A percentile compares a stretch with the other conserved stretches of the same genome.
phyloP scores from a whole-genome alignment of 1,140 invertebrate species.

The Hetaerina americana region DNA sequence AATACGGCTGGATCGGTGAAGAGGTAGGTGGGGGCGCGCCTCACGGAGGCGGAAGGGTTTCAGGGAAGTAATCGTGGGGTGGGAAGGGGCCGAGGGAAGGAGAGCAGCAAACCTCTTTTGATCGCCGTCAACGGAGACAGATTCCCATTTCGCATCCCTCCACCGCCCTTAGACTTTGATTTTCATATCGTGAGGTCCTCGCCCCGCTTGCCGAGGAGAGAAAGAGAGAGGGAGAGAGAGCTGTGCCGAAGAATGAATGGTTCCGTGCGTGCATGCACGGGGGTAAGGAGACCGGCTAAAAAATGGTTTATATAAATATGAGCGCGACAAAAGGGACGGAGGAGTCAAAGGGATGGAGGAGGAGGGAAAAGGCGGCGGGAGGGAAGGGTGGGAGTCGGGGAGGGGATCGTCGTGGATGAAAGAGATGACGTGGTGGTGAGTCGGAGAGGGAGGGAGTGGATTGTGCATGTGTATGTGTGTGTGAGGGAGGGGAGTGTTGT shows the following conservation, averaged over 20 bases:
- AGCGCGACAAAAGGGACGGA: constrained; percentile 17
- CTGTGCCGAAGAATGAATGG: constrained; percentile 13
- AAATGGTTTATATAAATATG: constrained; percentile 4
- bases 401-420: constrained; percentile 5
- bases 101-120: constrained; percentile 15
- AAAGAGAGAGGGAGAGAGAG: too few relatives aligned
- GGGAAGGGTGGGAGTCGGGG: not conserved
- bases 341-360: constrained; percentile 1
- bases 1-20: too few relatives aligned
- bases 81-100: not conserved
- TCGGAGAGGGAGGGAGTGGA: not conserved
- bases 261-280: not conserved
- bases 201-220: too few relatives aligned
- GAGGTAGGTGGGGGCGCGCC: too few relatives aligned
- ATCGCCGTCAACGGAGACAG: constrained; percentile 13
- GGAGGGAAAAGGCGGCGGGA: not conserved
- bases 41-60: too few relatives aligned
- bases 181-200: not conserved
- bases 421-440: not conserved
- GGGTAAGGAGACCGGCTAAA: not conserved
- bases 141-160: not conserved
- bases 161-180: not conserved
- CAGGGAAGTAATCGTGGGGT: too few relatives aligned
- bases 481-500: too few relatives aligned
- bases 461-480: not conserved